These are phyloP conservation scores for Xenopus laevis DNA, from an alignment of 2,113 vertebrate genomes.

Conservation along the genomic window DNA sequence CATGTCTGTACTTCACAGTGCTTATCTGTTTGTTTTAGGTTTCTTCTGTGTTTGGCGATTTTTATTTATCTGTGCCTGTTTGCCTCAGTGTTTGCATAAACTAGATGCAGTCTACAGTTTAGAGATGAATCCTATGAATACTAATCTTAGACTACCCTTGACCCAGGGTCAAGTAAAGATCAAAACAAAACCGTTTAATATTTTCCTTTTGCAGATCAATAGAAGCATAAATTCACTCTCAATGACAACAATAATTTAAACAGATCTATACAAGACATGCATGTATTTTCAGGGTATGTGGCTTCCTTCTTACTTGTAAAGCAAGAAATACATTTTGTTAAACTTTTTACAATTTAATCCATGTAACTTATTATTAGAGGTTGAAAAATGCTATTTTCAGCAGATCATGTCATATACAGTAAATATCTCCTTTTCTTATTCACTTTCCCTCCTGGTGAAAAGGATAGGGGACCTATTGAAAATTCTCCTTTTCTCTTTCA, in stretches of 20 bases:
- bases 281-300: constrained; percentile 64
- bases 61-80: constrained; percentile 61
- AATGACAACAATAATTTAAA: constrained; percentile 99
- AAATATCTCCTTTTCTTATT: constrained; percentile 83
- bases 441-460: constrained; percentile 80
- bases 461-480: constrained; percentile 82
- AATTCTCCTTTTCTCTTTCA: constrained; percentile 86
- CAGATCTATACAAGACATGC: constrained; percentile 87
- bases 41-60: constrained; percentile 57
- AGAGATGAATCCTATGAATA: constrained; percentile 82
- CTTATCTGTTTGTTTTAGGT: constrained; percentile 32
- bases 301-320: constrained; percentile 61
- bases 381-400: constrained; percentile 80
- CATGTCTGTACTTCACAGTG: neutral
- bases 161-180: constrained; percentile 90
- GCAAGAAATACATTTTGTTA: constrained; percentile 54
- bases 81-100: constrained; percentile 74
- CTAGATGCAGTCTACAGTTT: constrained; percentile 73
- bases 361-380: constrained; percentile 74
- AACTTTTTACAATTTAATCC: constrained; percentile 68
- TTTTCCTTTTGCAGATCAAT: constrained; percentile 98
- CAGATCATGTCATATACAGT: constrained; percentile 80
- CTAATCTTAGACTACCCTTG: constrained; percentile 98
- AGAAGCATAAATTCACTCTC: constrained; percentile 93
- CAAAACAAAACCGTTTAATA: constrained; percentile 97